Evolutionary conservation across 2,888 invertebrate genomes (phyloP).

Genomic region (Amphipyra berbera): DNA sequence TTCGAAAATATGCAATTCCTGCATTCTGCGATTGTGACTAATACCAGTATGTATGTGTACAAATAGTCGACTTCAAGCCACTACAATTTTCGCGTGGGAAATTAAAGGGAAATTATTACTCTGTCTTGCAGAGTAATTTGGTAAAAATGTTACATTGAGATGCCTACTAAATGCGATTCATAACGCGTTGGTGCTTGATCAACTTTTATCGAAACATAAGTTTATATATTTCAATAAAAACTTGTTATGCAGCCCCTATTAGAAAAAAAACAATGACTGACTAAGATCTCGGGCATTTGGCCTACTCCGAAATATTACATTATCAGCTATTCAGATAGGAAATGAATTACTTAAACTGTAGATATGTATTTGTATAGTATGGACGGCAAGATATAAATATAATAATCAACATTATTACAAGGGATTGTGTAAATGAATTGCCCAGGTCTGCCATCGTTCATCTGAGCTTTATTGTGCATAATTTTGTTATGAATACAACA

Average conservation of each 20-base stretch:
- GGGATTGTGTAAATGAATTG: too few relatives aligned
- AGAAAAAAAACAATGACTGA: conserved; percentile 60
- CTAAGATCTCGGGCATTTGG: conserved; percentile 73
- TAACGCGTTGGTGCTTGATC: conserved; percentile 49
- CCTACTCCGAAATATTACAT: conserved; percentile 61
- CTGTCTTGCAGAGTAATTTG: conserved; percentile 1
- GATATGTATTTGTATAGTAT: conserved; percentile 5
- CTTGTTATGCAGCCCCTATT: conserved; percentile 24
- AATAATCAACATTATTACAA: background rate
- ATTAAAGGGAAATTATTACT: conserved; percentile 3
- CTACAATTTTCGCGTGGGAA: background rate
- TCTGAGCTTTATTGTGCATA: too few relatives aligned
- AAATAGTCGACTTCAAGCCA: conserved; percentile 15
- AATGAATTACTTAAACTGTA: conserved; percentile 51
- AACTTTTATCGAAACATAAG: conserved; percentile 17
- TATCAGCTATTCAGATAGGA: conserved; percentile 50
- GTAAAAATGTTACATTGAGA: conserved; percentile 18
- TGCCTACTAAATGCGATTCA: conserved; percentile 28
- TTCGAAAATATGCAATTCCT: conserved; percentile 4
- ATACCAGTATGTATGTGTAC: conserved; percentile 37
- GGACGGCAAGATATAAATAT: conserved; percentile 8
- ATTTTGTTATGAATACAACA: too few relatives aligned
- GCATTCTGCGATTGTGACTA: too few relatives aligned
- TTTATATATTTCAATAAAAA: background rate
- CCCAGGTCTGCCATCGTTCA: too few relatives aligned